These are phyloP conservation scores for Thunnus maccoyii DNA, from an alignment of 2,113 vertebrate genomes.

Conservation along the genomic window DNA sequence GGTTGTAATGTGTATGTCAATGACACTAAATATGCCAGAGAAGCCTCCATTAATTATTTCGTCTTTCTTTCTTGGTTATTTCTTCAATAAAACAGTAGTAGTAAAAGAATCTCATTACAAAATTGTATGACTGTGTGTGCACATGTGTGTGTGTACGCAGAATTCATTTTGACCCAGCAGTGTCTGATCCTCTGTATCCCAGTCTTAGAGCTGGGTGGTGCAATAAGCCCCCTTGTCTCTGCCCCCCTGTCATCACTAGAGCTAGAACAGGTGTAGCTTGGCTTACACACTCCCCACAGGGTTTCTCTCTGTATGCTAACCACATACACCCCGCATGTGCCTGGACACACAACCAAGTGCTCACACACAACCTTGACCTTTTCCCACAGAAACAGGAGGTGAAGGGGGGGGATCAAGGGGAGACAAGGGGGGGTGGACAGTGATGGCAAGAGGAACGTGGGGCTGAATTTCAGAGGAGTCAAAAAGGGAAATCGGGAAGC, in stretches of 20 bases:
- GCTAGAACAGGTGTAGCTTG: slow-evolving; percentile 51
- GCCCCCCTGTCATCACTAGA: neutral
- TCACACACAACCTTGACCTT: slow-evolving; percentile 81
- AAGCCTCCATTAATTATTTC: neutral
- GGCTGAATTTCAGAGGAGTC: slow-evolving; percentile 58
- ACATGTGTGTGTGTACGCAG: slow-evolving; percentile 9
- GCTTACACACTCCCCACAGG: slow-evolving; percentile 22
- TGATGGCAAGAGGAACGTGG: slow-evolving; percentile 36
- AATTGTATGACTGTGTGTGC: neutral
- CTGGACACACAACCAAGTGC: slow-evolving; percentile 41
- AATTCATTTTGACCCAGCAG: slow-evolving; percentile 10
- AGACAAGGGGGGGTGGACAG: slow-evolving; percentile 34
- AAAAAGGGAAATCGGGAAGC: slow-evolving; percentile 24
- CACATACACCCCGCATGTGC: slow-evolving; percentile 45
- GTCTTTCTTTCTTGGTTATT: neutral
- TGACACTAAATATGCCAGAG: slow-evolving; percentile 12
- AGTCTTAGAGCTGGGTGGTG: slow-evolving; percentile 33
- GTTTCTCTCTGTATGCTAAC: slow-evolving; percentile 56
- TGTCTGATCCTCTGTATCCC: slow-evolving; percentile 35
- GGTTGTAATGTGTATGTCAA: slow-evolving; percentile 29
- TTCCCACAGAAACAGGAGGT: slow-evolving; percentile 62
- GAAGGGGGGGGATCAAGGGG: slow-evolving; percentile 24
- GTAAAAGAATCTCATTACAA: neutral
- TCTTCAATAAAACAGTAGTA: neutral
- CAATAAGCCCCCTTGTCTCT: neutral